A percentile compares a stretch with the other conserved stretches of the same genome.
phyloP scores from a whole-genome alignment of 35 echinoderm and acorn worm genomes.

The Ophiothrix spiculata region DNA sequence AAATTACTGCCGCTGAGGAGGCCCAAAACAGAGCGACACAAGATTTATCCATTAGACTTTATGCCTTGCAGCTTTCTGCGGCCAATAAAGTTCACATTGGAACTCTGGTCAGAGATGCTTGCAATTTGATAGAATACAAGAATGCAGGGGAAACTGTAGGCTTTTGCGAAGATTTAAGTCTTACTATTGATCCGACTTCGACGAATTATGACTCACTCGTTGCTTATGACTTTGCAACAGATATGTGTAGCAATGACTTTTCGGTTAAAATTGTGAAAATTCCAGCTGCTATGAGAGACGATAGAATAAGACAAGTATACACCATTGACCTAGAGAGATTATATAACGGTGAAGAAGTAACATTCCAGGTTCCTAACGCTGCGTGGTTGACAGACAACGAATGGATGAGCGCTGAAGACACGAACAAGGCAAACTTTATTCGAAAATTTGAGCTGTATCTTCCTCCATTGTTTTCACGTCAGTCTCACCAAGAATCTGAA shows the following conservation, averaged over 20 bases:
- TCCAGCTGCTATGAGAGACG: background rate
- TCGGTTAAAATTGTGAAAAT: background rate
- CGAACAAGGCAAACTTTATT: background rate
- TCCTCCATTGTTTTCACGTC: background rate
- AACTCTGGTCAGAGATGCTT: background rate
- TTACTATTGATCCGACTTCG: background rate
- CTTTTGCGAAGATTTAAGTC: background rate
- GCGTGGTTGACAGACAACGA: background rate
- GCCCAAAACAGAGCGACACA: background rate
- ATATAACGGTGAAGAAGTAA: background rate
- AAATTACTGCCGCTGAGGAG: background rate
- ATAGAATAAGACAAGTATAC: background rate
- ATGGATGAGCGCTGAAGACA: background rate
- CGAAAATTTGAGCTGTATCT: background rate
- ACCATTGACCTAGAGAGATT: background rate
- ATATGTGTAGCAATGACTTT: background rate
- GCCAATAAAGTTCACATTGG: background rate
- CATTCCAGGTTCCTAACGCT: background rate
- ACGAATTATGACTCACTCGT: background rate
- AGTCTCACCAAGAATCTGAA: background rate
- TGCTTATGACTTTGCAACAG: background rate
- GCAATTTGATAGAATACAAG: background rate
- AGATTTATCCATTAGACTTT: background rate
- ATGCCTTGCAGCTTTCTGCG: background rate
- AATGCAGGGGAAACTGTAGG: background rate